Evolutionary conservation across 1,140 invertebrate genomes (phyloP).

Genomic region (Ericerus pela): DNA sequence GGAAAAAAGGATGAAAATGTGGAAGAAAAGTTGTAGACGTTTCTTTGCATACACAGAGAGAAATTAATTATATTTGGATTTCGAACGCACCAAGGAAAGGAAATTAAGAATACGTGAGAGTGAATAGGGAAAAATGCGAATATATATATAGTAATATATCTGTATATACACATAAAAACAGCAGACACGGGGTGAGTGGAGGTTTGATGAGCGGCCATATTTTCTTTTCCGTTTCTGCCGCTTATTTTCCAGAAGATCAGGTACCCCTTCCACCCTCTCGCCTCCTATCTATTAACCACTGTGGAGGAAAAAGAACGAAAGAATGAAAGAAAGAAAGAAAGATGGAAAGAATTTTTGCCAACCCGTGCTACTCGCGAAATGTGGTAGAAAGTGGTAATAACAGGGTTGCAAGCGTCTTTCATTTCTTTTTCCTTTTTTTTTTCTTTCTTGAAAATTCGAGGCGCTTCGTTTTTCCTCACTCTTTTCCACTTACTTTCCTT

Average conservation of each 20-base stretch:
- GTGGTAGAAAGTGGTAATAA: conserved; percentile 11
- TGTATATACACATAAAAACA: neutral
- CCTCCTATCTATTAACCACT: no score
- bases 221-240: conserved; percentile 6
- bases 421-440: conserved; percentile 10
- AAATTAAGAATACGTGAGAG: conserved; percentile 11
- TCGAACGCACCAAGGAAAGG: conserved; percentile 9
- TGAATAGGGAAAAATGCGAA: conserved; percentile 12
- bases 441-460: neutral
- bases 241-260: conserved; percentile 8
- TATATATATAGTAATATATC: conserved; percentile 13
- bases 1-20: conserved; percentile 7
- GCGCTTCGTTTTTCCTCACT: neutral
- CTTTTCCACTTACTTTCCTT: conserved; percentile 17
- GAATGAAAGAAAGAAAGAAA: no score
- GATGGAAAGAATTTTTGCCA: no score
- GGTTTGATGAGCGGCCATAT: conserved; percentile 14
- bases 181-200: neutral
- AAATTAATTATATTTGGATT: conserved; percentile 12
- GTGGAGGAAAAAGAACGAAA: conserved; percentile 7
- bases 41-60: conserved; percentile 10
- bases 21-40: conserved; percentile 12
- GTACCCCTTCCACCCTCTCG: neutral
- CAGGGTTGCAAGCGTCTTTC: conserved; percentile 3
- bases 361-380: conserved; percentile 1